phyloP scores from a whole-genome alignment of 2,797 vertebrate genomes.

The Brachymystax lenok region DNA sequence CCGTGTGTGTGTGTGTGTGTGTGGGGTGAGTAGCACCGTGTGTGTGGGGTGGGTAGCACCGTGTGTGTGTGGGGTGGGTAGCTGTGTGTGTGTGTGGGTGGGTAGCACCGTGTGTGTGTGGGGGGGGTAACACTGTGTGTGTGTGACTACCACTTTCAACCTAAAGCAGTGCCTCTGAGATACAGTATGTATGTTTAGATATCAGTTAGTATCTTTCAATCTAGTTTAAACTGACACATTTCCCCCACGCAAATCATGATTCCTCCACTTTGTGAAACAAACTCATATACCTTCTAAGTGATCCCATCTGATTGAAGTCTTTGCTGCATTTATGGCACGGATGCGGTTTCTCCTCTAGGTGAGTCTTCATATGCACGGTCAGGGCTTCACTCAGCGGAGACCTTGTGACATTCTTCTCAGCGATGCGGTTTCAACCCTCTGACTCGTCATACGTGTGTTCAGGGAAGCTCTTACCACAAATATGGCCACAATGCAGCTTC shows the following conservation, averaged over 20 bases:
- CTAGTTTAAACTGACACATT: neutral
- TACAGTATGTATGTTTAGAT: neutral
- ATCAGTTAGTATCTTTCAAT: neutral
- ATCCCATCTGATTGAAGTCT: neutral
- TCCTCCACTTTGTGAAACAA: neutral
- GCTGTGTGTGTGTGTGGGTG: too few species aligned
- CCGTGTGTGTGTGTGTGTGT: neutral
- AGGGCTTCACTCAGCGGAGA: neutral
- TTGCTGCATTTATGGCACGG: neutral
- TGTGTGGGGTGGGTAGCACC: neutral
- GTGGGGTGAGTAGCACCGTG: neutral
- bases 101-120: neutral
- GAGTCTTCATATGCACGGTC: neutral
- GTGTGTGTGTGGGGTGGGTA: too few species aligned
- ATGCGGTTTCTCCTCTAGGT: neutral
- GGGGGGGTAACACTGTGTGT: too few species aligned
- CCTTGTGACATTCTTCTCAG: neutral
- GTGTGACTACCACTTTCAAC: neutral
- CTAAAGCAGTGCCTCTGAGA: neutral
- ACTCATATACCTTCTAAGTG: neutral
- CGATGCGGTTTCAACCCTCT: neutral
- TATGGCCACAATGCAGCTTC: constrained; percentile 23
- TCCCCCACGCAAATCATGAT: neutral
- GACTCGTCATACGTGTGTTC: constrained; percentile 6
- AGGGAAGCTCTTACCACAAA: constrained; percentile 30